Conservation (phyloP, 2,888 invertebrate species). For the Amphipoea oculea region DNA sequence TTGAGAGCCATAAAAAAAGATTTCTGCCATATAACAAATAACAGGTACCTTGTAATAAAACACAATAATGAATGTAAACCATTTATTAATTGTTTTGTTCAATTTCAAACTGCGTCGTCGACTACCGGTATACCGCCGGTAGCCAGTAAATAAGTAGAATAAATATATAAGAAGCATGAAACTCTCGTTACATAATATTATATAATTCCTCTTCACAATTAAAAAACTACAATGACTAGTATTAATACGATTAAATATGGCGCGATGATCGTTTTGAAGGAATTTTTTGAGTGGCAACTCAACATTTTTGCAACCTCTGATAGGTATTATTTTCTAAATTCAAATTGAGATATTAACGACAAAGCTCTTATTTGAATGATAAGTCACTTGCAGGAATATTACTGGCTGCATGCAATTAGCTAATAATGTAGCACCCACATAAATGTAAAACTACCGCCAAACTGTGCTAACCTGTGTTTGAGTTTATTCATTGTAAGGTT, state of each 20-base stretch:
- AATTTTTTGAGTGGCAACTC: constrained; percentile 22
- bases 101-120: constrained; percentile 70
- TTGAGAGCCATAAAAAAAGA: not conserved
- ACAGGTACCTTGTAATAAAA: constrained; percentile 63
- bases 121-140: constrained; percentile 54
- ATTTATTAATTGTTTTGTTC: constrained; percentile 77
- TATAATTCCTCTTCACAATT: constrained; percentile 76
- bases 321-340: constrained; percentile 1
- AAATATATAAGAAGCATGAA: constrained; percentile 83
- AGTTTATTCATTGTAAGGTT: not conserved
- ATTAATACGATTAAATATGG: constrained; percentile 67
- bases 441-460: not conserved
- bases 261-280: constrained; percentile 67
- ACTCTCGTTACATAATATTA: constrained; percentile 74
- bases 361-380: constrained; percentile 15
- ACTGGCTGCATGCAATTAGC: constrained; percentile 4
- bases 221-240: constrained; percentile 81
- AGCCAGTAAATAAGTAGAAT: constrained; percentile 71
- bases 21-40: not conserved
- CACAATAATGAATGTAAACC: constrained; percentile 79
- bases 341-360: not conserved
- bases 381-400: constrained; percentile 29
- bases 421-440: not conserved
- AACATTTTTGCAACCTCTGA: not conserved
- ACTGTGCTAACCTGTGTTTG: no score